Evolutionary conservation across 2,113 vertebrate genomes (phyloP).

Genomic region (Embiotoca jacksoni): DNA sequence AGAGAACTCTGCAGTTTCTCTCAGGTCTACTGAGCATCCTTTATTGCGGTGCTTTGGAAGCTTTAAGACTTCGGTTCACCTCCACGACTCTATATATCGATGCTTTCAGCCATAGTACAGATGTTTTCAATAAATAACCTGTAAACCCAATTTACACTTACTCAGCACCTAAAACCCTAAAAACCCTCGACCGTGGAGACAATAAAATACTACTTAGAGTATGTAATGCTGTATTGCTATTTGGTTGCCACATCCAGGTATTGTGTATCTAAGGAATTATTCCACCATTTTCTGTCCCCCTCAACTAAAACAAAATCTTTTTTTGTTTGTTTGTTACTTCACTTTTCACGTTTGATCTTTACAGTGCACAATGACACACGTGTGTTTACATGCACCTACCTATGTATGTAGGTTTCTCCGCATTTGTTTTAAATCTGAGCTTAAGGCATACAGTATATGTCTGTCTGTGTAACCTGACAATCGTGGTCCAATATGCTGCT

Average conservation of each 20-base stretch:
- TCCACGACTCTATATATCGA: not conserved
- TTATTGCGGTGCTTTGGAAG: not conserved
- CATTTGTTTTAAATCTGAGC: too few relatives aligned
- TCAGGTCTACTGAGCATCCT: not conserved
- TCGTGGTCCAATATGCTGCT: too few relatives aligned
- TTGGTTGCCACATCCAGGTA: too few relatives aligned
- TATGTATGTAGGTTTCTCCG: too few relatives aligned
- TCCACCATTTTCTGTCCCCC: not conserved
- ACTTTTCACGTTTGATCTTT: not conserved
- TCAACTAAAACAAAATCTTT: not conserved
- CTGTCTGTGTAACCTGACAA: too few relatives aligned
- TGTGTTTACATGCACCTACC: not conserved
- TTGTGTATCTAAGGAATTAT: too few relatives aligned
- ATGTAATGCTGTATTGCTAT: too few relatives aligned
- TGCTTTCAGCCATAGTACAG: not conserved
- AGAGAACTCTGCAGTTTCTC: not conserved
- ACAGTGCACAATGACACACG: not conserved
- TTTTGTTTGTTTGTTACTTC: slow-evolving; percentile 9
- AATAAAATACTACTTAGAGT: not conserved
- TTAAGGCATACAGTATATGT: too few relatives aligned
- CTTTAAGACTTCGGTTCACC: not conserved
- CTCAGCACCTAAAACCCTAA: not conserved
- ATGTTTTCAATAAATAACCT: too few relatives aligned
- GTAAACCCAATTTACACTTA: too few relatives aligned
- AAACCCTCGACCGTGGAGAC: not conserved